Evolutionary conservation across 2,888 invertebrate species (phyloP).

Genomic region (Pilophorus perplexus): DNA sequence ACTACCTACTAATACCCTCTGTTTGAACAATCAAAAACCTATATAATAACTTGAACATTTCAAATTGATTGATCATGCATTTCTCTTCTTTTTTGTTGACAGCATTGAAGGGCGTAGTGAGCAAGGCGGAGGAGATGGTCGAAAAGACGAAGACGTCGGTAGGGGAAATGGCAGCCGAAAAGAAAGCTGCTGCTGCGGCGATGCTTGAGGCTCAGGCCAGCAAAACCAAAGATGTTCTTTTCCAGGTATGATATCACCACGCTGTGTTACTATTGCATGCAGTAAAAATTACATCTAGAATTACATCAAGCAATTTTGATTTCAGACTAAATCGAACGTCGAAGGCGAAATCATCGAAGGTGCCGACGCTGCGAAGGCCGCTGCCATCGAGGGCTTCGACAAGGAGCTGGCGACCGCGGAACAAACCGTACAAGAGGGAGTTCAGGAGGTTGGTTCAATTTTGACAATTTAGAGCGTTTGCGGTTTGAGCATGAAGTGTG

Average conservation of each 20-base stretch:
- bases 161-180: conserved; percentile 63
- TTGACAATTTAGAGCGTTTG: no score
- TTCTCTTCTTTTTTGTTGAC: no score
- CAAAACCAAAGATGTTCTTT: conserved; percentile 62
- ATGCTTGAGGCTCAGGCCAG: conserved; percentile 64
- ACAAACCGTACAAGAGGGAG: conserved; percentile 56
- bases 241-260: no score
- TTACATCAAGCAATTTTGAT: no score
- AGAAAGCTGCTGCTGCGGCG: conserved; percentile 61
- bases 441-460: conserved; percentile 52
- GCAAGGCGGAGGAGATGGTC: conserved; percentile 69
- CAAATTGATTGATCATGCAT: background rate
- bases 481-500: no score
- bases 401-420: conserved; percentile 56
- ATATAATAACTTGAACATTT: no score
- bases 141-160: conserved; percentile 71
- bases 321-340: conserved; percentile 57
- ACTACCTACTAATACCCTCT: no score
- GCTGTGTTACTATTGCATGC: no score
- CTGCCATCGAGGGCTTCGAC: conserved; percentile 58
- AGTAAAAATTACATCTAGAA: no score
- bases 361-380: conserved; percentile 56
- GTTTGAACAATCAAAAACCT: no score
- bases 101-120: conserved; percentile 68
- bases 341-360: conserved; percentile 58